Evolutionary conservation across 2,888 invertebrate genomes (phyloP), one percentile per base, ranked within the genome.

Genomic region (Glaucopsyche alexis): DNA sequence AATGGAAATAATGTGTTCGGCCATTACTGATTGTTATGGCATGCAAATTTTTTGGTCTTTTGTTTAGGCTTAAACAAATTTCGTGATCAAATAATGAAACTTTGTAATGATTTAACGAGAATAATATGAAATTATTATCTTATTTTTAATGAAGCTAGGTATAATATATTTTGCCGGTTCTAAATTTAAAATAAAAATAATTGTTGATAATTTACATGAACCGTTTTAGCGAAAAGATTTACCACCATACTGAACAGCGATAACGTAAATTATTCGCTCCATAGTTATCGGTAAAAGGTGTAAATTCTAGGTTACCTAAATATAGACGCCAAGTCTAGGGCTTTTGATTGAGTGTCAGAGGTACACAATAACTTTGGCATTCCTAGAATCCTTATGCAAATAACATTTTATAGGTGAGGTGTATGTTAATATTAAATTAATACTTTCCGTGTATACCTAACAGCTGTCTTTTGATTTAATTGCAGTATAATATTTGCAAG

Each of bases 1-100:
- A 90, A 92, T 87, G 87, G 87, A 80, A 82, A 82, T 87, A 88
- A 87, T 87, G 85, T 86, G 86, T 89, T 87, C 83, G 78, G 84
- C 82, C 84, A 87, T 89, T 87, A 87, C 78, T 77, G 79, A 84
- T 87, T 88, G 84, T 87, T 80, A 77, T 82, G 85, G 85, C 85
- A 85, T 87, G 87, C 87, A 84, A 88, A 89, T 88, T 86, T 85
- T 81, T 82, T 81, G 77, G 78, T 82, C 81, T 82, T 78, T 77
- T 76, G 75, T 78, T 76, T 71, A 71, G 77, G 74, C 71, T 76
- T 66, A 66, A 42, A 42, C 42, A 66, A 66, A 66, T 66, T 66
- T 66, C 40, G 8, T 66, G 66, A 66, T 29, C 60, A 38, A 60
- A 60, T 29, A 60, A 60, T 38, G 29, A 60, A 60, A 60, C 60